phyloP scores from a whole-genome alignment of 2,797 vertebrate genomes.

The Melanotaenia trifasciata region DNA sequence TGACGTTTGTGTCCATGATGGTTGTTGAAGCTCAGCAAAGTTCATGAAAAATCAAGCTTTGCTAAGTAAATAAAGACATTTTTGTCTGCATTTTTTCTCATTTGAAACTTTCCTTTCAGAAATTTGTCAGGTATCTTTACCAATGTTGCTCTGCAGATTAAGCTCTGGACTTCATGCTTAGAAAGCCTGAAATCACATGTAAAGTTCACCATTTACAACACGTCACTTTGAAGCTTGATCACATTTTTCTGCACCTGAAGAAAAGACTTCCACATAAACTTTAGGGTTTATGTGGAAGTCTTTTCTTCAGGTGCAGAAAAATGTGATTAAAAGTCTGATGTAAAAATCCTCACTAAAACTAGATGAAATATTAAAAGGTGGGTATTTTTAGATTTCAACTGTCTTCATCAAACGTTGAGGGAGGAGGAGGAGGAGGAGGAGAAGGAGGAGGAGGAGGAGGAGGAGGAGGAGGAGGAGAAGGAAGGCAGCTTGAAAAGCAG shows the following conservation, averaged over 20 bases:
- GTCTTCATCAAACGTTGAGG: conserved; percentile 24
- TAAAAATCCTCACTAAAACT: background rate
- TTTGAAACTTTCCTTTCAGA: too few relatives aligned
- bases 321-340: conserved; percentile 15
- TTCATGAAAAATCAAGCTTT: background rate
- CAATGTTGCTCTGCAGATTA: background rate
- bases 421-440: conserved; percentile 19
- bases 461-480: conserved; percentile 20
- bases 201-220: conserved; percentile 1
- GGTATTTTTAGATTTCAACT: conserved; percentile 48
- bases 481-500: conserved; percentile 13
- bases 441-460: conserved; percentile 15
- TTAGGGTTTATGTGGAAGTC: background rate
- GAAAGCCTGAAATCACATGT: conserved; percentile 3
- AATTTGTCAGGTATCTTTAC: too few relatives aligned
- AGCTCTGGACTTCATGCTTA: background rate
- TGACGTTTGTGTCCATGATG: background rate
- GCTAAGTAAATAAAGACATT: too few relatives aligned
- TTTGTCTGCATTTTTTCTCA: too few relatives aligned
- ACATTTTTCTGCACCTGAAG: too few relatives aligned
- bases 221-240: background rate
- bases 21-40: background rate
- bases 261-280: too few relatives aligned
- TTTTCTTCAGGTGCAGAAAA: conserved; percentile 1
- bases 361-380: conserved; percentile 24